Percentiles rank a stretch among this genome's conserved stretches.
These are phyloP conservation scores for Tachina lurida DNA, from an alignment of 2,888 invertebrate species.

Conservation along the genomic window DNA sequence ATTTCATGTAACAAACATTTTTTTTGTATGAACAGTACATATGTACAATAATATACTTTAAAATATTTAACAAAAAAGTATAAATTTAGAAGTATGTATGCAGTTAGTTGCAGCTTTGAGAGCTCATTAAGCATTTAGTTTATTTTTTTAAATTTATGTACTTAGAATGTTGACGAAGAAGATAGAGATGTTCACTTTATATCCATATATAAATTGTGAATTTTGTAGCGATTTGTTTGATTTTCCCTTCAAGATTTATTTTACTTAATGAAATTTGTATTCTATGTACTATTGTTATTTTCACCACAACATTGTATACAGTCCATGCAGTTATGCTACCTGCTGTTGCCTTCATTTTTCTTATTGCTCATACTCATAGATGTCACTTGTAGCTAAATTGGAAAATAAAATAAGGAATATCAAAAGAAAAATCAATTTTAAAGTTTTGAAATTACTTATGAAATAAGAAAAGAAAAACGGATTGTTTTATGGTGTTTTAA, in stretches of 20 bases:
- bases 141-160: conserved; percentile 12
- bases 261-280: background rate
- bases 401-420: conserved; percentile 15
- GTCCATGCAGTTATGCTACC: conserved; percentile 89
- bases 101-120: background rate
- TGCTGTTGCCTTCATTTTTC: conserved; percentile 83
- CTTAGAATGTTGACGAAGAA: conserved; percentile 57
- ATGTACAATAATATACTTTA: conserved; percentile 14
- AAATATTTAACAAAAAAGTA: conserved; percentile 22
- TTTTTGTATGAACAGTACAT: conserved; percentile 1
- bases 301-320: conserved; percentile 87
- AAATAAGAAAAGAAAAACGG: background rate
- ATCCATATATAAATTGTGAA: background rate
- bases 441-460: background rate
- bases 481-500: background rate
- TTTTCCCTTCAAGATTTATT: conserved; percentile 33
- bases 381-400: conserved; percentile 80
- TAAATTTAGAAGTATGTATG: background rate
- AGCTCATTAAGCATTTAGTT: background rate
- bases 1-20: background rate
- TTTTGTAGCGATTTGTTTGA: conserved; percentile 25
- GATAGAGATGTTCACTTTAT: conserved; percentile 16
- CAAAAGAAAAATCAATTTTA: background rate
- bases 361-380: conserved; percentile 80
- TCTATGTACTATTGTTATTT: conserved; percentile 82